phyloP scores from a whole-genome alignment of 1,140 invertebrate species.

The Drosophila murphyi region DNA sequence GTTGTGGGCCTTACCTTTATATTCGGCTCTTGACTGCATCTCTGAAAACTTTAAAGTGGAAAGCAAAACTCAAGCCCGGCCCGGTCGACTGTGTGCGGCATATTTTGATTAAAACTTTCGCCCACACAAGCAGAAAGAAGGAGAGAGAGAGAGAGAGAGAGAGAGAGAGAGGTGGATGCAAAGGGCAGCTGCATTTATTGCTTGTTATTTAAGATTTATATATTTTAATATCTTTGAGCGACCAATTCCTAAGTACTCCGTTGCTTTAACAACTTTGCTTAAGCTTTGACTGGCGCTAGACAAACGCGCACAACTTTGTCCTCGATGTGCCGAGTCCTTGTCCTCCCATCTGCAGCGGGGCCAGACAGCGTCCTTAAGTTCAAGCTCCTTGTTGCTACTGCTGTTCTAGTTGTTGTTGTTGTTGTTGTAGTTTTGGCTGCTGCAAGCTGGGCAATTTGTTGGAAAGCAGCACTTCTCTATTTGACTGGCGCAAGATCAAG shows the following conservation, averaged over 20 bases:
- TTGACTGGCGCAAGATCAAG: conserved; percentile 63
- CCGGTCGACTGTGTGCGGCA: conserved; percentile 45
- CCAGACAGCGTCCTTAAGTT: conserved; percentile 4
- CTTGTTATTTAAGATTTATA: conserved; percentile 81
- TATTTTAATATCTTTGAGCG: conserved; percentile 78
- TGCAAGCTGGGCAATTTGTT: conserved; percentile 68
- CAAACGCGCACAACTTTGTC: conserved; percentile 73
- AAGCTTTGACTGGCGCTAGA: conserved; percentile 73
- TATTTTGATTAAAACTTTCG: conserved; percentile 76
- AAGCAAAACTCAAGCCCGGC: conserved; percentile 7
- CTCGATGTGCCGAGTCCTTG: conserved; percentile 23
- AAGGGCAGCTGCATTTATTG: conserved; percentile 72
- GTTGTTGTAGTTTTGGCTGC: conserved; percentile 11
- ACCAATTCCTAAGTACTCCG: conserved; percentile 66
- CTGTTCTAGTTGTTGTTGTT: background rate
- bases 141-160: background rate
- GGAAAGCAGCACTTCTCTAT: conserved; percentile 35
- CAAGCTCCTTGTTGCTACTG: conserved; percentile 10
- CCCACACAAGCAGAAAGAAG: conserved; percentile 11
- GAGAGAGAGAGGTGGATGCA: conserved; percentile 8
- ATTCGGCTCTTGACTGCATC: background rate
- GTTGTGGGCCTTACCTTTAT: background rate
- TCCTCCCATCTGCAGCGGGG: background rate
- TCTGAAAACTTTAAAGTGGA: background rate
- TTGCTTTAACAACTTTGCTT: conserved; percentile 67